A percentile compares a stretch with the other conserved stretches of the same genome.
phyloP scores from a whole-genome alignment of 2,888 invertebrate genomes.

The Dilophus febrilis region DNA sequence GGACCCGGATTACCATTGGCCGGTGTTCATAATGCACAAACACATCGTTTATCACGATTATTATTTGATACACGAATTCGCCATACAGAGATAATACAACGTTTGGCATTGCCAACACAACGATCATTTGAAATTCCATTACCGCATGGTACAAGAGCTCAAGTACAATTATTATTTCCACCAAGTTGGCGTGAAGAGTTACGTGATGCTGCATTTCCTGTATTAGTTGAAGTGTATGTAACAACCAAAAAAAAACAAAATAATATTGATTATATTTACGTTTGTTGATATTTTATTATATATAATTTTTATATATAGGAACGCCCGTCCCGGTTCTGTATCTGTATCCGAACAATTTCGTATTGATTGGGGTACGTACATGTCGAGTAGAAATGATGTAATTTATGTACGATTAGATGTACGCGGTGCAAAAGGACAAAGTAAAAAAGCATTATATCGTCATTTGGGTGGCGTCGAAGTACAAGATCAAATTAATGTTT shows the following conservation, averaged over 20 bases:
- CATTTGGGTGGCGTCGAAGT: conserved; percentile 80
- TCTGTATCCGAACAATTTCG: conserved; percentile 75
- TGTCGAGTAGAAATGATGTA: conserved; percentile 78
- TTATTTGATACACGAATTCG: conserved; percentile 60
- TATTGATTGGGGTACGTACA: conserved; percentile 83
- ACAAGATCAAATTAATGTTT: conserved; percentile 76
- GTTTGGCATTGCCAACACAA: conserved; percentile 67
- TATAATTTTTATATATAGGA: conserved; percentile 34
- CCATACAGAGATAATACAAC: conserved; percentile 43
- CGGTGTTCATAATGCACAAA: conserved; percentile 25
- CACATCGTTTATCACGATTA: conserved; percentile 58
- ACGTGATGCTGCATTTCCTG: conserved; percentile 72
- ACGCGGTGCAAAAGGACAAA: conserved; percentile 65
- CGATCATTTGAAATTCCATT: conserved; percentile 72
- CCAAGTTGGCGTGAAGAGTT: conserved; percentile 77
- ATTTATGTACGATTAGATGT: conserved; percentile 85
- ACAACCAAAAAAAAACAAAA: neutral
- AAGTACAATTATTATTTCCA: conserved; percentile 73
- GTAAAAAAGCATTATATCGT: conserved; percentile 63
- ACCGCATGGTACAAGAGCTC: conserved; percentile 70
- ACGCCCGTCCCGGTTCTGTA: conserved; percentile 83
- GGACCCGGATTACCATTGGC: conserved; percentile 84
- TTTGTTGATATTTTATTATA: neutral
- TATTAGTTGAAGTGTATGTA: conserved; percentile 70
- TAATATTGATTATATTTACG: neutral